Conservation (phyloP, 53 echinoderm and acorn worm genomes). For the Hippasteria phrygiana region DNA sequence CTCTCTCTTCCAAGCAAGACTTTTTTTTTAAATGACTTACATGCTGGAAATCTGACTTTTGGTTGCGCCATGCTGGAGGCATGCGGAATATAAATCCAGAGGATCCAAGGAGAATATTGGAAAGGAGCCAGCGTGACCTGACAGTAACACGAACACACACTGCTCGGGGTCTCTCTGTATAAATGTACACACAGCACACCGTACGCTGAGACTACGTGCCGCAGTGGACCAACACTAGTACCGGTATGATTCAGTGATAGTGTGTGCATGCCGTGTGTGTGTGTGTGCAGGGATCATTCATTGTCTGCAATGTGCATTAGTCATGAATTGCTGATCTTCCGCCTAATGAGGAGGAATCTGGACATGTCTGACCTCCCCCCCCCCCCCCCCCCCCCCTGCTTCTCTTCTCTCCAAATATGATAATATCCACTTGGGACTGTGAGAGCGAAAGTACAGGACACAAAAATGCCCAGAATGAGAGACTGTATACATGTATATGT, state of each 20-base stretch:
- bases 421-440: not conserved
- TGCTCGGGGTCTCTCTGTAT: not conserved
- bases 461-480: too few relatives aligned
- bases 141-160: not conserved
- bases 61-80: not conserved
- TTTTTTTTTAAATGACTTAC: constrained; percentile 19
- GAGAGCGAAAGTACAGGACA: not conserved
- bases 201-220: too few relatives aligned
- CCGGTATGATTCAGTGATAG: not conserved
- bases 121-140: not conserved
- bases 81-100: not conserved
- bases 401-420: not conserved
- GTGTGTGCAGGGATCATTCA: not conserved
- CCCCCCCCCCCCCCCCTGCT: not conserved
- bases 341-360: not conserved
- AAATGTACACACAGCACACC: not conserved
- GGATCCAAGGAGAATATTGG: not conserved
- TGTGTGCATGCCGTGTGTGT: not conserved
- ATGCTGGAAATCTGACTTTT: constrained; percentile 4
- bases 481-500: too few relatives aligned
- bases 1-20: not conserved
- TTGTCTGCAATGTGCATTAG: constrained; percentile 1
- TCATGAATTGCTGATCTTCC: not conserved
- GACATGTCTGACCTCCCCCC: not conserved
- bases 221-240: not conserved